A percentile compares a stretch with the other conserved stretches of the same genome.
phyloP scores from a whole-genome alignment of 2,888 invertebrate species.

The Cataglyphis rosenhaueri region DNA sequence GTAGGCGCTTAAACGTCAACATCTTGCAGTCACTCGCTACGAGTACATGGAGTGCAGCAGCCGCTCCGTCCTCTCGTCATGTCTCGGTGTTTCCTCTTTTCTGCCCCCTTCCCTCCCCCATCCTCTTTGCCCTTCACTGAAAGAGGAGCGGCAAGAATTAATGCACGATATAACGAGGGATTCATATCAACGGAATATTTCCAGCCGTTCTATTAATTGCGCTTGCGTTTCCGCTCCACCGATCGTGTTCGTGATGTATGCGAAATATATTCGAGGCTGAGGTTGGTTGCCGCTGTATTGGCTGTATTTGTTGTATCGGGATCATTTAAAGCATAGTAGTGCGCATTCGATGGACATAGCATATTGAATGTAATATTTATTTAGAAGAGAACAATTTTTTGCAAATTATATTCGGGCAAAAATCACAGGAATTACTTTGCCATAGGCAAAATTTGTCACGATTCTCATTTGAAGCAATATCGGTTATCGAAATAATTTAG shows the following conservation, averaged over 20 bases:
- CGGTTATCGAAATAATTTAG: slow-evolving; percentile 31
- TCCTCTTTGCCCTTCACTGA: slow-evolving; percentile 3
- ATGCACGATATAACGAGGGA: slow-evolving; percentile 62
- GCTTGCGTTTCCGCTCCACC: slow-evolving; percentile 38
- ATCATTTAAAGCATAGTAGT: slow-evolving; percentile 15
- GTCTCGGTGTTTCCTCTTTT: slow-evolving; percentile 30
- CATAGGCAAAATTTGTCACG: not conserved
- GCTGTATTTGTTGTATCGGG: not conserved
- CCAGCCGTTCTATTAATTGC: slow-evolving; percentile 64
- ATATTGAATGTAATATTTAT: slow-evolving; percentile 9
- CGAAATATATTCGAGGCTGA: slow-evolving; percentile 14
- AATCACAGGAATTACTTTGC: not conserved
- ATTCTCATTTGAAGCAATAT: slow-evolving; percentile 14
- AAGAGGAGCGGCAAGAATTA: slow-evolving; percentile 67
- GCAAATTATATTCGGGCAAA: not conserved
- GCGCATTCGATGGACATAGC: not conserved
- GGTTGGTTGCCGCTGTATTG: slow-evolving; percentile 12
- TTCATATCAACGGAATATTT: slow-evolving; percentile 69
- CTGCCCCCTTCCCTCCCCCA: not conserved
- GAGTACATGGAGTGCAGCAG: slow-evolving; percentile 59
- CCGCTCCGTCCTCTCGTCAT: slow-evolving; percentile 49
- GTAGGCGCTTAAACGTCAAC: slow-evolving; percentile 51
- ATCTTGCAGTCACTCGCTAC: slow-evolving; percentile 58
- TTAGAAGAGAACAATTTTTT: slow-evolving; percentile 1
- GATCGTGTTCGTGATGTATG: slow-evolving; percentile 32